Conservation (phyloP, 1,140 invertebrate genomes). For the Caenorhabditis brenneri region DNA sequence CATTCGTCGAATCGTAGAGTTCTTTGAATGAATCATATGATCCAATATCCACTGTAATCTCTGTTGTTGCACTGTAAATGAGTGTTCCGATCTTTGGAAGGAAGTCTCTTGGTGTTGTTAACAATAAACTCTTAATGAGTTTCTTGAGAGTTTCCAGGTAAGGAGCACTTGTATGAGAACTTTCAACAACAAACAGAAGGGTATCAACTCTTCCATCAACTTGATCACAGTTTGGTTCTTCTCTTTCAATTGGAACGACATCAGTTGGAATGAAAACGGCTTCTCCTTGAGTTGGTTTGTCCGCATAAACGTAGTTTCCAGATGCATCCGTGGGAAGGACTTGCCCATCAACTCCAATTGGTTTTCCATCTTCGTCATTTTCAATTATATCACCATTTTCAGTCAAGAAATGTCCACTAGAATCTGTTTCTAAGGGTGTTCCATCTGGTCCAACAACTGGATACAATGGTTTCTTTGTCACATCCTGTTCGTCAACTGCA, state of each 20-base stretch:
- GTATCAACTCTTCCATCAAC: slow-evolving; percentile 44
- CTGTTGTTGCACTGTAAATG: slow-evolving; percentile 53
- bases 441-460: slow-evolving; percentile 37
- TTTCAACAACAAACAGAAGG: slow-evolving; percentile 26
- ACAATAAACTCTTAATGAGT: slow-evolving; percentile 22
- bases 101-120: not conserved
- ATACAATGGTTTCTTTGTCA: not conserved
- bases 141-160: slow-evolving; percentile 20
- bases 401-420: not conserved
- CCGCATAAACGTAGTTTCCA: slow-evolving; percentile 7
- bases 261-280: slow-evolving; percentile 46
- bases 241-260: not conserved
- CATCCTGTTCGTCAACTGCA: slow-evolving; percentile 48
- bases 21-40: slow-evolving; percentile 45
- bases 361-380: slow-evolving; percentile 15
- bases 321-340: slow-evolving; percentile 41
- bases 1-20: slow-evolving; percentile 49
- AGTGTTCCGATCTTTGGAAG: slow-evolving; percentile 51
- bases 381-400: not conserved
- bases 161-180: slow-evolving; percentile 39
- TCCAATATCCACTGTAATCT: slow-evolving; percentile 54
- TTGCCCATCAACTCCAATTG: slow-evolving; percentile 42
- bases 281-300: not conserved
- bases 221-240: slow-evolving; percentile 30
- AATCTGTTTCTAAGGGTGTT: slow-evolving; percentile 40